Percentiles rank a stretch among this genome's conserved stretches.
These are phyloP conservation scores for Drosophila peninsularis DNA, from an alignment of 2,888 invertebrate genomes.

Conservation along the genomic window DNA sequence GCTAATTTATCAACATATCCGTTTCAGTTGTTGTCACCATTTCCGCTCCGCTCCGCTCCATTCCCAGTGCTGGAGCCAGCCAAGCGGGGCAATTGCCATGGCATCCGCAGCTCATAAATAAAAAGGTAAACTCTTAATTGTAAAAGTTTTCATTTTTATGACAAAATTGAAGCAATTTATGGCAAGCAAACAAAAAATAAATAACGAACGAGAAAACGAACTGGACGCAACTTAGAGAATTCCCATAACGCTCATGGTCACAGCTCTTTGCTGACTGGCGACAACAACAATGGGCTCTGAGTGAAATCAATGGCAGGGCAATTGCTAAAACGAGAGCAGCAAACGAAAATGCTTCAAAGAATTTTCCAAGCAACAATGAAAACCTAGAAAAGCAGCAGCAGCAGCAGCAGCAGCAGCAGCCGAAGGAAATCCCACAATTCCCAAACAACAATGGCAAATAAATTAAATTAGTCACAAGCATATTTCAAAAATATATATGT, in stretches of 20 bases:
- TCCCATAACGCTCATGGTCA: conserved; percentile 38
- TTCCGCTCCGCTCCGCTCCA: conserved; percentile 18
- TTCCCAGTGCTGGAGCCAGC: neutral
- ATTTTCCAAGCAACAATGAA: conserved; percentile 58
- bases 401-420: conserved; percentile 19
- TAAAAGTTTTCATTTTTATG: conserved; percentile 73
- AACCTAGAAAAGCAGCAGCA: conserved; percentile 48
- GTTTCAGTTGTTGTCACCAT: conserved; percentile 20
- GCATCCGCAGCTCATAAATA: conserved; percentile 58
- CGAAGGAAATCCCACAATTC: conserved; percentile 74
- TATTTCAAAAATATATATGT: conserved; percentile 66
- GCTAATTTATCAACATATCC: conserved; percentile 51
- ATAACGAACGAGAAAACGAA: conserved; percentile 7
- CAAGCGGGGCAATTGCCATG: conserved; percentile 40
- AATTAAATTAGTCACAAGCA: conserved; percentile 79
- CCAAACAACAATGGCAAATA: conserved; percentile 74
- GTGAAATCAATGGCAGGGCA: conserved; percentile 65
- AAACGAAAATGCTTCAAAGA: conserved; percentile 48
- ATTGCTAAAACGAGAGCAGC: conserved; percentile 52
- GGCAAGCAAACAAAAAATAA: conserved; percentile 11
- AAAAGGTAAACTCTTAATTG: conserved; percentile 63
- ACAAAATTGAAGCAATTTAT: conserved; percentile 69
- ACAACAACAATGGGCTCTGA: neutral
- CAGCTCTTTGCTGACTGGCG: conserved; percentile 26
- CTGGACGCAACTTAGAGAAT: conserved; percentile 17